phyloP scores from a whole-genome alignment of 2,797 vertebrate genomes.

The Brachyrhaphis roseni region DNA sequence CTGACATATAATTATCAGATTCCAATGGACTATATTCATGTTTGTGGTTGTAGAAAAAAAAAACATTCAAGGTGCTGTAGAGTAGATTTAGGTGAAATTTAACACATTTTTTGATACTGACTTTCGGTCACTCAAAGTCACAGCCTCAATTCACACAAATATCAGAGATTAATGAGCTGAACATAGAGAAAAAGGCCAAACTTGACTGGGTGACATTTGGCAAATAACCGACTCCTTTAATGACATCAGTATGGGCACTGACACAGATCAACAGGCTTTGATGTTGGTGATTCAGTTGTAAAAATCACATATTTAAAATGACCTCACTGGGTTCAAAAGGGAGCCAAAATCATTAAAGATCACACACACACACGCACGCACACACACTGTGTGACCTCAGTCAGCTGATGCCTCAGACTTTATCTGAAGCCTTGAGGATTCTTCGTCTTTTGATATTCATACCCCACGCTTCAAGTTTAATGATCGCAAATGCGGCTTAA shows the following conservation, averaged over 20 bases:
- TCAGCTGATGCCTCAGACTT: conserved; percentile 4
- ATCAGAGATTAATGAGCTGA: background rate
- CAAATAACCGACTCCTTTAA: background rate
- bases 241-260: conserved; percentile 1
- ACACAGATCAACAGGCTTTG: conserved; percentile 11
- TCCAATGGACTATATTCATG: background rate
- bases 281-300: conserved; percentile 14
- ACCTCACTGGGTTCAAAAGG: background rate
- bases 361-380: background rate
- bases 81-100: background rate
- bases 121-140: background rate
- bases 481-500: conserved; percentile 36
- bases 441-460: conserved; percentile 12
- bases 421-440: conserved; percentile 1
- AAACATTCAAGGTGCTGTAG: background rate
- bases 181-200: background rate
- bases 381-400: conserved; percentile 2
- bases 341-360: conserved; percentile 15
- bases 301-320: conserved; percentile 4
- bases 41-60: background rate
- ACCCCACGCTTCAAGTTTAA: conserved; percentile 25
- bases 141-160: background rate
- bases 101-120: background rate
- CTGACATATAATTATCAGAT: background rate
- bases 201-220: conserved; percentile 6